Percentiles rank a stretch among this genome's conserved stretches.
Evolutionary conservation across 2,888 invertebrate species (phyloP).

Genomic region (Phortica magna): DNA sequence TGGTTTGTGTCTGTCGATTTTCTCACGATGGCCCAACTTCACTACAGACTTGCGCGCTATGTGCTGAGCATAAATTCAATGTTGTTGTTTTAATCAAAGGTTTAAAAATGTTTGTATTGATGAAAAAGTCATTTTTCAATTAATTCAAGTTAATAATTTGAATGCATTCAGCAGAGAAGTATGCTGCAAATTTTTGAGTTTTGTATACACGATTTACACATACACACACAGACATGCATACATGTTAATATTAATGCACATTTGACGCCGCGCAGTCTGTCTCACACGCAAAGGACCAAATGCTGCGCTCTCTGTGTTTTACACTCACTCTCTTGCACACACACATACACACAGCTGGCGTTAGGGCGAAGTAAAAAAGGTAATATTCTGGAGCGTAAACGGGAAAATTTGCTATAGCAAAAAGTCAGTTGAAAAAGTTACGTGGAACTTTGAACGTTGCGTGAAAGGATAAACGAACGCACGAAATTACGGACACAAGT

Average conservation of each 20-base stretch:
- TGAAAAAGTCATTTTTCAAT: no score
- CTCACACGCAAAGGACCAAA: conserved; percentile 3
- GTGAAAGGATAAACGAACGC: no score
- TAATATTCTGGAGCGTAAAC: background rate
- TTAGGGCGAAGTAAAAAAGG: background rate
- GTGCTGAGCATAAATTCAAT: no score
- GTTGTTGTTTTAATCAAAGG: no score
- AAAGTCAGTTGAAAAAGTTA: conserved; percentile 60
- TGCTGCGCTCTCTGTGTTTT: background rate
- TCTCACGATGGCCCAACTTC: background rate
- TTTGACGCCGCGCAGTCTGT: conserved; percentile 29
- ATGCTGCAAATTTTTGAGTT: no score
- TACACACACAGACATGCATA: no score
- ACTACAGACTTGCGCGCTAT: background rate
- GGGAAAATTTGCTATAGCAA: conserved; percentile 20
- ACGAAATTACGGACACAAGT: background rate
- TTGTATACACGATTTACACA: no score
- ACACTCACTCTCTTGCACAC: conserved; percentile 22
- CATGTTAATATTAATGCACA: background rate
- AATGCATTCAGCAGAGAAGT: no score
- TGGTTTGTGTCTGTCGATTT: background rate
- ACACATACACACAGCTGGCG: background rate
- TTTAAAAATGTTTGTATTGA: no score
- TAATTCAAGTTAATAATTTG: no score
- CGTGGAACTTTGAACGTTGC: conserved; percentile 48